Evolutionary conservation across 2,888 invertebrate genomes (phyloP), one percentile per base, ranked within the genome.

Genomic region (Epsilonema sp.): DNA sequence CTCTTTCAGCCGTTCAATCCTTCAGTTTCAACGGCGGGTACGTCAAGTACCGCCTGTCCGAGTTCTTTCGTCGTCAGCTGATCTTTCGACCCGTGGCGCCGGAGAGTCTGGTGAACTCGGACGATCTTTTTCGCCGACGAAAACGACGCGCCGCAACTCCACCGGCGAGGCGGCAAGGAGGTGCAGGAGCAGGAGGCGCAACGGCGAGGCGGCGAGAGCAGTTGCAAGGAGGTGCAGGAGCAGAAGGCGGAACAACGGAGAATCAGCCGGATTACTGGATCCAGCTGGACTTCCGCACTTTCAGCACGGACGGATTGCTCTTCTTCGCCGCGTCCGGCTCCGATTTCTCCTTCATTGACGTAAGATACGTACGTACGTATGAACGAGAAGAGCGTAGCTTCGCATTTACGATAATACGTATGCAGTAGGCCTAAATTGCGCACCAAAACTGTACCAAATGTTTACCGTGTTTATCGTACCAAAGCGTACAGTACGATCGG

Each of bases 61-160:
- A 86, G 60, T 81, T 80, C 57, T 83, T 84, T 65, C 74, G 80
- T 51, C 72, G 89, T 60, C 82, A 86, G 77, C 83, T 85, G 62
- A 71, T 86, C 4, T 66, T 89, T 21, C 13, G 31, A 2, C 47
- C 47, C 2, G 8, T 46, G 24, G 42, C 5, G 2, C 46, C 41
- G n/a, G 36, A 38, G 21, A 16, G 26, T 2, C 21, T 48, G 2
- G 16, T 45, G 20, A 42, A 45, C 21, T 40, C 45, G 2, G 48
- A 45, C 23, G 47, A 47, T 22, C 3, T 22, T 11, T 19, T 38
- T 8, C 38, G 38, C 11, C 5, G 23, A n/a, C n/a, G 39, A 19
- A 38, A 38, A n/a, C 5, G 19, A 39, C n/a, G 39, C 5, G 22
- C 39, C n/a, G 39, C 21, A 5, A 5, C 39, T n/a, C n/a, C 22